Evolutionary conservation across 1,140 invertebrate genomes (phyloP).

Genomic region (Pteromalus puparum): DNA sequence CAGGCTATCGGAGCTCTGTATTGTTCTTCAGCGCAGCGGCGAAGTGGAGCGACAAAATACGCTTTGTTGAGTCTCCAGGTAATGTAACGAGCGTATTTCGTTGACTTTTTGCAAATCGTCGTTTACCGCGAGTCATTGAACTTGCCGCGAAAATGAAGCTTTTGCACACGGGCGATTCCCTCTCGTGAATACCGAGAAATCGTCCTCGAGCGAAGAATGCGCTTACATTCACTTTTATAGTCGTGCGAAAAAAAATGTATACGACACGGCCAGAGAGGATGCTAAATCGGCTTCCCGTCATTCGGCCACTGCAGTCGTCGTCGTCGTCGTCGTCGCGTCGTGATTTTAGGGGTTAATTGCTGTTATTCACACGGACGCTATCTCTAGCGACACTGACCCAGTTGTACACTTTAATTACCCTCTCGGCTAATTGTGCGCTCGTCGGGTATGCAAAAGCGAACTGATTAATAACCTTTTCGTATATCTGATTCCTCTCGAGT

Average conservation of each 20-base stretch:
- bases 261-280: background rate
- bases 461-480: background rate
- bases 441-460: background rate
- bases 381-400: slow-evolving; percentile 9
- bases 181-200: slow-evolving; percentile 4
- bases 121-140: background rate
- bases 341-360: slow-evolving; percentile 18
- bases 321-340: background rate
- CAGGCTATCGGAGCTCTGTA: background rate
- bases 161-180: background rate
- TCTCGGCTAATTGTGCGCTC: background rate
- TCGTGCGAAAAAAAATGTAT: background rate
- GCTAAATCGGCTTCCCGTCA: background rate
- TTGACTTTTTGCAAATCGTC: background rate
- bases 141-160: too few species aligned
- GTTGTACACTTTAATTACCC: background rate
- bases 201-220: background rate
- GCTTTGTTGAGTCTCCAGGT: background rate
- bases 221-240: background rate
- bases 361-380: background rate
- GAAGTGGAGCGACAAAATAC: slow-evolving; percentile 28
- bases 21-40: background rate
- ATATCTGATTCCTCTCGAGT: background rate
- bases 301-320: background rate
- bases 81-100: too few species aligned